A percentile compares a stretch with the other conserved stretches of the same genome.
Conservation (phyloP, 2,797 vertebrate genomes). For the Sphenopsis melanotis region DNA sequence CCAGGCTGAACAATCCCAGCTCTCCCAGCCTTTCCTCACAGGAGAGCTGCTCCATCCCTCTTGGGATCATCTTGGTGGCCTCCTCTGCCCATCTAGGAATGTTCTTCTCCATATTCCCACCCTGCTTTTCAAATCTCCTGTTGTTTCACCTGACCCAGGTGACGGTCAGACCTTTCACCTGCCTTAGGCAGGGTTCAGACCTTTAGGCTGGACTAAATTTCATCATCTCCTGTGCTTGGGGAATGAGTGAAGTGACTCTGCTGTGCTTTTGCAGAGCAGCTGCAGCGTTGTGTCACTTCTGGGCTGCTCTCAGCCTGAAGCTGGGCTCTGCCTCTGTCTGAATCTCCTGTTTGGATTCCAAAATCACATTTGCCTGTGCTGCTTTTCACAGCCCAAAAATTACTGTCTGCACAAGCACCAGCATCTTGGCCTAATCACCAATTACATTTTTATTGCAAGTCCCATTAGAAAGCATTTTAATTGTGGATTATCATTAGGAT, state of each 20-base stretch:
- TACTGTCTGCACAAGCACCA: background rate
- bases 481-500: constrained; percentile 9
- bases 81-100: background rate
- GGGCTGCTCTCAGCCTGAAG: background rate
- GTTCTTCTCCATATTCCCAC: background rate
- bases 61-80: background rate
- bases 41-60: background rate
- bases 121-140: background rate
- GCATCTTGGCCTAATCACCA: background rate
- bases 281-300: background rate
- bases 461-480: constrained; percentile 23
- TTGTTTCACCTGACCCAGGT: background rate
- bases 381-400: background rate
- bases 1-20: background rate
- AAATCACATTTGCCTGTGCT: background rate
- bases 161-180: background rate
- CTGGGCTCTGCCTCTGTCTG: background rate
- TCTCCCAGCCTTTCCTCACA: background rate
- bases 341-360: background rate
- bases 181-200: background rate
- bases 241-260: background rate
- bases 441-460: constrained; percentile 15
- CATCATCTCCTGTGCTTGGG: background rate
- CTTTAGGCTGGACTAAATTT: background rate
- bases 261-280: background rate